Percentiles rank a stretch among this genome's conserved stretches.
Evolutionary conservation across 2,888 invertebrate species (phyloP).

Genomic region (Tipula lateralis): DNA sequence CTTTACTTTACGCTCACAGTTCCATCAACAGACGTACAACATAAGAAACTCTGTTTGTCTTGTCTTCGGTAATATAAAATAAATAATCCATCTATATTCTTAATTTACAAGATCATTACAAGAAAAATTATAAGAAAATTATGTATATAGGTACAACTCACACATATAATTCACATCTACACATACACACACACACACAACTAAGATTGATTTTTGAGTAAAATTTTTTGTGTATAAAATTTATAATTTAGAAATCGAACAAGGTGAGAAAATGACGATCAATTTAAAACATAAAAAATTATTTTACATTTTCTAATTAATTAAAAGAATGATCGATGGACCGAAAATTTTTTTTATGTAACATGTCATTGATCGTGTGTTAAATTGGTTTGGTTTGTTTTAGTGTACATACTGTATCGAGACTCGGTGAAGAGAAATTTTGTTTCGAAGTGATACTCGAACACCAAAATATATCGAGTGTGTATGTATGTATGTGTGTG

Average conservation of each 20-base stretch:
- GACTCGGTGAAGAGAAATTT: background rate
- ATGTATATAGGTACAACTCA: background rate
- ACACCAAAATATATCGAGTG: background rate
- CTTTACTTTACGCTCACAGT: background rate
- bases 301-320: slow-evolving; percentile 27
- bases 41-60: background rate
- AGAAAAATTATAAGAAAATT: background rate
- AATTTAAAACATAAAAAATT: slow-evolving; percentile 7
- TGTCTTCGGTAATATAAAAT: background rate
- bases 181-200: background rate
- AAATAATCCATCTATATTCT: background rate
- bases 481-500: background rate
- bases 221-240: background rate
- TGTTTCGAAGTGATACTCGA: background rate
- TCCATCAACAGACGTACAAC: background rate
- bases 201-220: slow-evolving; percentile 26
- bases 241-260: slow-evolving; percentile 25
- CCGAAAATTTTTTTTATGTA: slow-evolving; percentile 27
- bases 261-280: slow-evolving; percentile 29
- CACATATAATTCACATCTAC: no score
- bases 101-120: slow-evolving; percentile 16
- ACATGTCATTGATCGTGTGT: slow-evolving; percentile 27
- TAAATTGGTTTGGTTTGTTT: slow-evolving; percentile 2
- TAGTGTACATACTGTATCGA: background rate
- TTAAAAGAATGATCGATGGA: slow-evolving; percentile 29